Evolutionary conservation across 2,113 vertebrate species (phyloP).

Genomic region (Ivindomyrus marchei): DNA sequence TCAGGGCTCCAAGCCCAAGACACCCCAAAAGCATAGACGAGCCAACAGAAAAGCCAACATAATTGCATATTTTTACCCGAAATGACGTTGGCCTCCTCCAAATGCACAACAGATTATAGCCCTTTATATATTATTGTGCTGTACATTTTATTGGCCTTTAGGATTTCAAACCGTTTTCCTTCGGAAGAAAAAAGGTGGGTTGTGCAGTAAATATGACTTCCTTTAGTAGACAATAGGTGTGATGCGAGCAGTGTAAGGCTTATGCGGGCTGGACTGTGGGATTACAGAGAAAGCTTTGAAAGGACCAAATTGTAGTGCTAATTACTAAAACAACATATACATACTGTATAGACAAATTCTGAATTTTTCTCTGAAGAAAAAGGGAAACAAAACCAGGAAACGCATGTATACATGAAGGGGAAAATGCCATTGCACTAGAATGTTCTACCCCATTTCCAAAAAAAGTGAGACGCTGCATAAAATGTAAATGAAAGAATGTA

Average conservation of each 20-base stretch:
- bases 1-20: background rate
- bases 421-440: background rate
- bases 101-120: background rate
- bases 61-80: background rate
- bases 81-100: background rate
- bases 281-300: slow-evolving; percentile 2
- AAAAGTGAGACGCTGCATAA: background rate
- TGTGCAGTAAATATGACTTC: background rate
- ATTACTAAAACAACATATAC: background rate
- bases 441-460: background rate
- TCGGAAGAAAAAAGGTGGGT: background rate
- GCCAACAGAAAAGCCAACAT: background rate
- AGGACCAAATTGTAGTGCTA: background rate
- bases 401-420: background rate
- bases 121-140: background rate
- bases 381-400: background rate
- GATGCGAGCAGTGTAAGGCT: background rate
- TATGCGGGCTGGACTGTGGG: background rate
- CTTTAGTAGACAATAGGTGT: background rate
- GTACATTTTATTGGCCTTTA: background rate
- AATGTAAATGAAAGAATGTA: background rate
- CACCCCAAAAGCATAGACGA: background rate
- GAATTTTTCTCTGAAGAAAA: background rate
- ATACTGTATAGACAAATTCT: background rate
- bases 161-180: background rate